These are phyloP conservation scores for Tubulanus polymorphus DNA, from an alignment of 2,888 invertebrate species.

Conservation along the genomic window DNA sequence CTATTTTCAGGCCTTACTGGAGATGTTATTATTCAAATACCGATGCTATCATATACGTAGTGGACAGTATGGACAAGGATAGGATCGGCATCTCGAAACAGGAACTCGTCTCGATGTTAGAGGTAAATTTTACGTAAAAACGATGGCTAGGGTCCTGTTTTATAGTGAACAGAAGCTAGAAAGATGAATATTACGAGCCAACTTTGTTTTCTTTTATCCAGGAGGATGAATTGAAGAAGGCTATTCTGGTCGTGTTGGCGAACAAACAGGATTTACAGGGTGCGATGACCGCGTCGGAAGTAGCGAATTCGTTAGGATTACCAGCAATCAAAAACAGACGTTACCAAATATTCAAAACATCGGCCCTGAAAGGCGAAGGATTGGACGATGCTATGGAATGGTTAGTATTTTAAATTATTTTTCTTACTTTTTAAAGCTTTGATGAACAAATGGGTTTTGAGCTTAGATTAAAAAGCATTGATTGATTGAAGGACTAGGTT, in stretches of 20 bases:
- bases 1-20: constrained; percentile 85
- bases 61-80: constrained; percentile 97
- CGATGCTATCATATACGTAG: constrained; percentile 99
- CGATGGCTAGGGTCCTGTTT: no score
- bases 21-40: constrained; percentile 99
- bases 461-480: no score
- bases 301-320: constrained; percentile 91
- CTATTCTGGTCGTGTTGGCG: constrained; percentile 92
- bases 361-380: constrained; percentile 96
- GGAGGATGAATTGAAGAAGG: constrained; percentile 96
- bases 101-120: constrained; percentile 92
- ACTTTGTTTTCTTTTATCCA: constrained; percentile 45
- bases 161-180: neutral
- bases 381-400: constrained; percentile 99
- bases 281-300: constrained; percentile 91
- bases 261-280: constrained; percentile 99
- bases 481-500: no score
- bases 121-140: constrained; percentile 68
- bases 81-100: constrained; percentile 98
- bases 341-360: constrained; percentile 99
- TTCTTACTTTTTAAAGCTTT: no score
- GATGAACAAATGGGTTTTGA: no score
- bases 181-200: neutral
- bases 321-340: constrained; percentile 93
- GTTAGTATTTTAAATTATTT: constrained; percentile 56